phyloP scores from a whole-genome alignment of 1,140 invertebrate genomes.

The honey bee (Apis mellifera) region Amel_HAv3.1 CM009931.2:9751501-9752000 shows the following conservation, averaged over 20 bases:
- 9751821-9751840: no score
- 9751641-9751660: background rate
- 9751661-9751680: no score
- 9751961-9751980: background rate
- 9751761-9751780: no score
- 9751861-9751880: no score
- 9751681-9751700: background rate
- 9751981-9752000: background rate
- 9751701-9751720: no score
- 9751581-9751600: background rate
- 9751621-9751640: background rate
- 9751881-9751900: no score
- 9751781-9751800: no score
- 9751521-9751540: slow-evolving; percentile 16
- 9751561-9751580: slow-evolving; percentile 28
- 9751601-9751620: background rate
- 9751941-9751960: background rate
- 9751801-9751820: no score
- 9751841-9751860: no score
- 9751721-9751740: no score
- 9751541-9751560: slow-evolving; percentile 34
- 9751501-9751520: slow-evolving; percentile 11
- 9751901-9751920: no score
- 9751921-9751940: background rate
- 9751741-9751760: no score